Evolutionary conservation across 2,888 invertebrate genomes (phyloP), one percentile per base, ranked within the genome.

Genomic region (Xylota sylvarum): DNA sequence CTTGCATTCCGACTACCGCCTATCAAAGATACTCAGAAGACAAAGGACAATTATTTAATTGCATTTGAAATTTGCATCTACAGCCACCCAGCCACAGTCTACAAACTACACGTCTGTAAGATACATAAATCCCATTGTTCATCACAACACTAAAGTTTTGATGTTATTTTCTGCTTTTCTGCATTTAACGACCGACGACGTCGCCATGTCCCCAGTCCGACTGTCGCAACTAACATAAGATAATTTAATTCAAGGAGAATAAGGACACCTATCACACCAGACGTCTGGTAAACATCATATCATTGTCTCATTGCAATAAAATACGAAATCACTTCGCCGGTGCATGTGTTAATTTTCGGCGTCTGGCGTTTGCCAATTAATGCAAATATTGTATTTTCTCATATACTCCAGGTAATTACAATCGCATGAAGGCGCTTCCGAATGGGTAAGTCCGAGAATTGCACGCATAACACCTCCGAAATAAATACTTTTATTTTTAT

Each of bases 401-500:
- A 23, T 23, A 1, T 23, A 23, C 23, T 1, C 6, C 30, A 17
- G 5, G 17, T 64, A 64, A 64, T 64, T 64, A 48, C 64, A 10
- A 14, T 30, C 17, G 10, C 27, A 60, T n/a, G n/a, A 2, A 14
- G 17, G 23, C 30, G 1, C 10, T 46, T 14, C 30, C 6, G 12
- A 19, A 35, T 2, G 64, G 64, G 27, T 64, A 64, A 35, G 32
- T 19, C 32, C 46, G 17, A 10, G 35, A 48, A 10, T 46, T 35
- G 35, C 48, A 48, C 35, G 48, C 17, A 4, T 12, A 35, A 46
- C 30, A 46, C n/a, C 6, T 30, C 7, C 2, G 0, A 37, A 12
- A 23, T 12, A 7, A 43, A 27, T 60, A 5, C 17, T 64, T 62
- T 64, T 64, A 64, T 46, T 46, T n/a, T n/a, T n/a, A 12, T 7